Conservation (phyloP, 1,140 invertebrate genomes). For the Phthorimaea operculella region DNA sequence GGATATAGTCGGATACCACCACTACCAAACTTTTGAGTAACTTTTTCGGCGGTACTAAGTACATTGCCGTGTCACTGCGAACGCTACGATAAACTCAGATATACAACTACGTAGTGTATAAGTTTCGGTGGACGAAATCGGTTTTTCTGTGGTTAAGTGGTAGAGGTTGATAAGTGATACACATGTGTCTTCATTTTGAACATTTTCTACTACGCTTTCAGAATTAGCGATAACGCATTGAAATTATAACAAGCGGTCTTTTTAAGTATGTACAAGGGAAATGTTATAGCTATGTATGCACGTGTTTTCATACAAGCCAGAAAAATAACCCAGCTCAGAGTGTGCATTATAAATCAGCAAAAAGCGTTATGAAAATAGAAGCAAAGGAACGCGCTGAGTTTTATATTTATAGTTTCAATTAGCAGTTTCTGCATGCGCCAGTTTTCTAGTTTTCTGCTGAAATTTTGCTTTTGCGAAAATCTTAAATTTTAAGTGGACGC, state of each 20-base stretch:
- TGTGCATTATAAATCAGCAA: conserved; percentile 11
- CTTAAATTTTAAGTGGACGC: not conserved
- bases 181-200: conserved; percentile 20
- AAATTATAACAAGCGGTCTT: not conserved
- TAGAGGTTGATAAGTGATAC: conserved; percentile 13
- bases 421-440: conserved; percentile 42
- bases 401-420: conserved; percentile 63
- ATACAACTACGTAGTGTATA: conserved; percentile 1
- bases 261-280: not conserved
- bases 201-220: conserved; percentile 14
- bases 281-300: not conserved
- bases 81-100: not conserved
- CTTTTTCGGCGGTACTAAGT: conserved; percentile 27
- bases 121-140: conserved; percentile 5
- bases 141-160: not conserved
- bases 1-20: conserved; percentile 17
- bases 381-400: conserved; percentile 33
- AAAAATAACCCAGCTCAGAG: not conserved
- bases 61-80: conserved; percentile 24
- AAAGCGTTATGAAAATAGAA: conserved; percentile 38
- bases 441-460: not conserved
- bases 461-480: not conserved
- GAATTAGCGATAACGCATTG: conserved; percentile 18
- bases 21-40: conserved; percentile 21
- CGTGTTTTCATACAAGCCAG: not conserved